Evolutionary conservation across 1,140 invertebrate genomes (phyloP).

Genomic region (Drusus annulatus): DNA sequence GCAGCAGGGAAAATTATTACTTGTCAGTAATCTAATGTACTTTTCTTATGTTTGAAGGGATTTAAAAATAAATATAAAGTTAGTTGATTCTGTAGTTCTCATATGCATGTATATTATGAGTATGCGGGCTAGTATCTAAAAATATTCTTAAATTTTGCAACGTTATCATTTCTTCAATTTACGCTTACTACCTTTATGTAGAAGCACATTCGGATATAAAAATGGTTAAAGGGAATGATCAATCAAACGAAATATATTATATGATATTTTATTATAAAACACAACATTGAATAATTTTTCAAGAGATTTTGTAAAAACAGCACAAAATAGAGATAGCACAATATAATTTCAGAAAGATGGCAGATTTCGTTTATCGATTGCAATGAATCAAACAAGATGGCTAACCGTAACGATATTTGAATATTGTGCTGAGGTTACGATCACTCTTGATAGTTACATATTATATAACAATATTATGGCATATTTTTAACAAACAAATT

Average conservation of each 20-base stretch:
- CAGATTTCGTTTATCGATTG: neutral
- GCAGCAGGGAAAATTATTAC: no score
- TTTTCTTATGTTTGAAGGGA: no score
- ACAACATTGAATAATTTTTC: conserved; percentile 2
- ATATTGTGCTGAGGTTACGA: conserved; percentile 13
- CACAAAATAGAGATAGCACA: neutral
- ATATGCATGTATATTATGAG: no score
- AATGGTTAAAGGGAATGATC: neutral
- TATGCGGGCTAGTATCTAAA: no score
- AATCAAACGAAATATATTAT: neutral
- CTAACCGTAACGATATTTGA: neutral
- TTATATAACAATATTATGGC: conserved; percentile 42
- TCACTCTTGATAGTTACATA: conserved; percentile 4
- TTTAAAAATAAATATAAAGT: no score
- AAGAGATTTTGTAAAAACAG: conserved; percentile 7
- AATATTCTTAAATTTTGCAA: no score
- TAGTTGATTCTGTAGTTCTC: no score
- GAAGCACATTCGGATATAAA: no score
- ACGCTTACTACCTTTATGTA: no score
- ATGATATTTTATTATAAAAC: conserved; percentile 24
- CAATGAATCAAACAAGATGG: neutral
- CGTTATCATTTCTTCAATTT: no score
- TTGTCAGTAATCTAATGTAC: no score
- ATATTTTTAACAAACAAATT: conserved; percentile 30
- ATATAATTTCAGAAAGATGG: neutral